phyloP scores from a whole-genome alignment of 2,888 invertebrate genomes.

The Melitaea athalia region DNA sequence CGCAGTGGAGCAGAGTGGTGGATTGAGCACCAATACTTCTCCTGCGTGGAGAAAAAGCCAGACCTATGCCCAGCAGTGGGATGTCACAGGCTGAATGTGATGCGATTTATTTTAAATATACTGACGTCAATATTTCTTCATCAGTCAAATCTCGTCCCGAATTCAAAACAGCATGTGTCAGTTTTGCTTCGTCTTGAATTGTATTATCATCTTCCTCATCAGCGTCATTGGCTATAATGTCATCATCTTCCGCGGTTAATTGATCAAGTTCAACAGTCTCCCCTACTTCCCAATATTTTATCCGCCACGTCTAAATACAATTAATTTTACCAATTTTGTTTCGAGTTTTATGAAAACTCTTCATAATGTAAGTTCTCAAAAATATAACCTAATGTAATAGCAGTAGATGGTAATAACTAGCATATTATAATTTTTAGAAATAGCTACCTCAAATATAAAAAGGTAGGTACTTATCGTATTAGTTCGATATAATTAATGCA shows the following conservation, averaged over 20 bases:
- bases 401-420: too few relatives aligned
- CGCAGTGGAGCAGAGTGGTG: too few relatives aligned
- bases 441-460: too few relatives aligned
- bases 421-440: too few relatives aligned
- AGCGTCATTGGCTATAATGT: conserved; percentile 27
- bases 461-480: too few relatives aligned
- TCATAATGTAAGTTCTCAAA: too few relatives aligned
- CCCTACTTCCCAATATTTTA: conserved; percentile 64
- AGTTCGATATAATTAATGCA: too few relatives aligned
- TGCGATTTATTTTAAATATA: background rate
- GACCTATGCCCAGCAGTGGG: too few relatives aligned
- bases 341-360: background rate
- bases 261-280: conserved; percentile 55
- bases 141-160: conserved; percentile 61
- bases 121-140: conserved; percentile 64
- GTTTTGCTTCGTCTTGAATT: conserved; percentile 58
- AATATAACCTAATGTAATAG: too few relatives aligned
- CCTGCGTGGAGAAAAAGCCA: too few relatives aligned
- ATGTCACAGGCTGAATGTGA: too few relatives aligned
- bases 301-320: conserved; percentile 56
- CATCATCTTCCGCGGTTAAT: conserved; percentile 58
- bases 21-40: too few relatives aligned
- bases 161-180: conserved; percentile 56
- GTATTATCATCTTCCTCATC: conserved; percentile 57
- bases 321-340: background rate